Evolutionary conservation across 2,113 vertebrate genomes (phyloP), one percentile per base, ranked within the genome.

Genomic region (Chelonoidis abingdonii): DNA sequence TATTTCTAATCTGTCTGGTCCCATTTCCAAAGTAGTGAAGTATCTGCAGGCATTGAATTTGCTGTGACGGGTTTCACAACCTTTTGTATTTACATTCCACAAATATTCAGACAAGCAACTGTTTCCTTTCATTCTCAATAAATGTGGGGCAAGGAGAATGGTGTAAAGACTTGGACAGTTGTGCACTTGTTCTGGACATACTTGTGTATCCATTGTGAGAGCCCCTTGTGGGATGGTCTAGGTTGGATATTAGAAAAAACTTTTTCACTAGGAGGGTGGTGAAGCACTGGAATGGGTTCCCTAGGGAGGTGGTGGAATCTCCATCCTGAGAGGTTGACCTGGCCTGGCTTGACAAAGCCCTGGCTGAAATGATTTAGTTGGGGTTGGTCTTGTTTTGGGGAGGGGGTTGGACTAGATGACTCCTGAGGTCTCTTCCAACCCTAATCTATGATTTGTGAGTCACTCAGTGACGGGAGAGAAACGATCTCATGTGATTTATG

Each of bases 41-140:
- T 47, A 44, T 57, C 59, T 29, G 19, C 50, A 81, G 85, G 25
- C 49, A 75, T 24, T 75, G 44, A 91, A 47, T 86, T 93, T 54
- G 76, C 84, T 87, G 41, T 41, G 82, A 52, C 41, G 59, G 22
- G 52, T 93, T 27, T 72, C 19, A 54, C 91, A 83, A 50, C 80
- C 62, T 52, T 91, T 47, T 65, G 96, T 85, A 93, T 79, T 85
- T 89, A 59, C 65, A 56, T 6, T 91, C 22, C 11, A 0, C 78
- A 27, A 89, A 57, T 44, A 38, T 52, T 35, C 78, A 0, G 10
- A 35, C 8, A 38, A 50, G 3, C 4, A 16, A 84, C 85, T 84
- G 50, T 89, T 92, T 87, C 52, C 47, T 81, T 90, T 93, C 85
- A 47, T 87, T 87, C 54, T 90, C 76, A 52, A 54, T 91, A 90